Evolutionary conservation across 2,888 invertebrate species (phyloP), one percentile per base, ranked within the genome.

Genomic region (Anthrax anthrax): DNA sequence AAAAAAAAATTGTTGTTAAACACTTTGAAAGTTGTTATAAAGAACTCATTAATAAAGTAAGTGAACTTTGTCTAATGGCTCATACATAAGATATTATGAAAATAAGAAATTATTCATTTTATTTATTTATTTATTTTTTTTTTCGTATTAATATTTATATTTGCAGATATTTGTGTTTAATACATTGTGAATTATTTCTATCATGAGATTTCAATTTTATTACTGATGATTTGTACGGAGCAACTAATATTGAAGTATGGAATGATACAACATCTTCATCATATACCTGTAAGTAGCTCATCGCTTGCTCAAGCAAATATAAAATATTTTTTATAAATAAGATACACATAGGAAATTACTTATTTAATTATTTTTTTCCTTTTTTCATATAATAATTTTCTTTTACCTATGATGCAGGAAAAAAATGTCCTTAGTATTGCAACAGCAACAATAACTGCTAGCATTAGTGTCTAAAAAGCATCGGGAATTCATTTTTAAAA

Each of bases 151-250:
- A 89, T 51, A 84, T 92, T 59, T 94, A 94, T 68, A n/a, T 75
- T 92, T 59, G 89, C 91, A 44, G 90, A 92, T 68, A 92, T 85
- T 71, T 95, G 94, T 74, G 92, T 71, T 87, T 94, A 58, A 90
- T 94, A 84, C 79, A 94, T 56, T 94, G 94, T 69, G 89, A 91
- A 65, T 87, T 92, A 44, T 72, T 90, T 56, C 75, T 81, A 54
- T 80, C 81, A 50, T 81, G 84, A 62, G 84, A 84, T 51, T 71
- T 72, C 43, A 74, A 70, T 50, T 58, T 73, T 37, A 67, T 78
- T 58, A 73, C 77, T 53, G 80, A 79, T 51, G 78, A 78, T 58
- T 75, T 77, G 39, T 77, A 73, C 52, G 74, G 76, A 18, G 75
- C 80, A 59, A 87, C 87, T 9, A 87, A 87, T 59, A 77, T 87